phyloP scores from a whole-genome alignment of 2,797 vertebrate species.

The Enteromius argenteus region DNA sequence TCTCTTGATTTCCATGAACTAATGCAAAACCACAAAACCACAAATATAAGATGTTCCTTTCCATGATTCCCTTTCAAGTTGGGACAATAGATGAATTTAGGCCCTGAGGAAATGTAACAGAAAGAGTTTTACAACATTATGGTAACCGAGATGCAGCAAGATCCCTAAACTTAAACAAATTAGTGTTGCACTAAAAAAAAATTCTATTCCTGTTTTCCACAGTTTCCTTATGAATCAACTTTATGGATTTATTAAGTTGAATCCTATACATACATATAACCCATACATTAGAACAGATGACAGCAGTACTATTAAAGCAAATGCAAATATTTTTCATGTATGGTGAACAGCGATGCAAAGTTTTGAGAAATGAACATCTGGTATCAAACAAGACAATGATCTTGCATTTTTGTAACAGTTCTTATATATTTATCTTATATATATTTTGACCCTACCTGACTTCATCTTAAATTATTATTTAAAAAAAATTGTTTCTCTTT shows the following conservation, averaged over 20 bases:
- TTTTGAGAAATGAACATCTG: background rate
- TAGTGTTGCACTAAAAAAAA: background rate
- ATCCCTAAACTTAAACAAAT: background rate
- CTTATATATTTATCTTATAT: background rate
- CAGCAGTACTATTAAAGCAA: background rate
- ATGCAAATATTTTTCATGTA: background rate
- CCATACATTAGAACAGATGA: background rate
- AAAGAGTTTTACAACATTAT: background rate
- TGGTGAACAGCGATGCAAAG: background rate
- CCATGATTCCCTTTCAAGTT: slow-evolving; percentile 13
- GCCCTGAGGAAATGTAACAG: background rate
- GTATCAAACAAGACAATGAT: background rate
- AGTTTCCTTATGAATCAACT: background rate
- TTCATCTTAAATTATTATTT: no score
- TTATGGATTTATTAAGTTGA: background rate
- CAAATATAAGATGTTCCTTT: slow-evolving; percentile 6
- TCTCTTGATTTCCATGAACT: slow-evolving; percentile 16
- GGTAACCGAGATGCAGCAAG: background rate
- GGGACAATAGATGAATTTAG: background rate
- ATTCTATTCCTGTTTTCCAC: background rate
- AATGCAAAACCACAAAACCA: slow-evolving; percentile 34
- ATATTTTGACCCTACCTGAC: no score
- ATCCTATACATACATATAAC: background rate
- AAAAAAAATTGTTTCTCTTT: no score
- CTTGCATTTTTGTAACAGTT: background rate